Base-by-base conservation (phyloP, 1,140 invertebrate species). In the Sogatella furcifera region DNA sequence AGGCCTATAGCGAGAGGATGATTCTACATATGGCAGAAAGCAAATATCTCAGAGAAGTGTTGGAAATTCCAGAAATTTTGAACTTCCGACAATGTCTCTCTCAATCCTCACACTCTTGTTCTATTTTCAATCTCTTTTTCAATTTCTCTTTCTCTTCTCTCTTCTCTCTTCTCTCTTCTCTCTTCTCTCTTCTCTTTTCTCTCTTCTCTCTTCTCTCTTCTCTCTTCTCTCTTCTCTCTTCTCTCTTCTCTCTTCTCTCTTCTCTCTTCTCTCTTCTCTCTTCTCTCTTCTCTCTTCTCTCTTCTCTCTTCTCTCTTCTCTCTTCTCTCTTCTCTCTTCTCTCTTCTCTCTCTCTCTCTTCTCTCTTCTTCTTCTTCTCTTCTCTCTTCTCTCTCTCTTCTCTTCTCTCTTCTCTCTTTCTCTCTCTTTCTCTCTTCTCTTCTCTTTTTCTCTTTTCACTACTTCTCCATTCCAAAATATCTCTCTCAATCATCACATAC, bases 141-240 rank as follows among this genome's bases (percentile, higher is more conserved):
- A 5, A 9, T 17, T 28, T 28, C 21, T 54, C 17, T 17, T 21
- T 24, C 52, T 28, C 13, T 9, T 31, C 38, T 42, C 38, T 57
- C 56, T 57, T 42, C 43, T 42, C 43, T 42, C 43, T 42, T 57
- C 55, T 57, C 6, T 41, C 34, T 57, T 34, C 21, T 34, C 5
- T 43, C 44, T 22, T 46, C 42, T 46, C 42, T 44, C 38, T 22
- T 43, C 43, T 15, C 24, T 22, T 9, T 38, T 56, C 21, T 56
- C 28, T 34, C 28, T 56, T 28, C 34, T 38, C 41, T 38, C 34
- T 28, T 56, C 28, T 34, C 28, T 56, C 55, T 56, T 38, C 21
- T 38, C 34, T 28, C 34, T 38, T 34, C 28, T 56, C 17, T 19
- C 14, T 17, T 38, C n/a, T 28, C 34, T 38, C 31, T 31, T 31